phyloP scores from a whole-genome alignment of 2,888 invertebrate genomes.

The Latrodectus elegans region DNA sequence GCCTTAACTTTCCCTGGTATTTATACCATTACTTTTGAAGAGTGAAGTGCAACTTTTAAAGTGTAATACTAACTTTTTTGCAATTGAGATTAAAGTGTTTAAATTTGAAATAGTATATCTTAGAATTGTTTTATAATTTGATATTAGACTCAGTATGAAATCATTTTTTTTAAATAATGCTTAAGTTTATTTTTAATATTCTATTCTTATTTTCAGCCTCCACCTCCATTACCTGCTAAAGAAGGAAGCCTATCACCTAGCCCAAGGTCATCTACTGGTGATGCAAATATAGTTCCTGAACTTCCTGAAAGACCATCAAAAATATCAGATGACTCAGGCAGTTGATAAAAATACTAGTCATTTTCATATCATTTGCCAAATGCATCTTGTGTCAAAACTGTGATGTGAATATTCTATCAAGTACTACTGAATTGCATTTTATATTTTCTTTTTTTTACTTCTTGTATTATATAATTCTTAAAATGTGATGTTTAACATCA shows the following conservation, averaged over 20 bases:
- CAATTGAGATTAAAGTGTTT: too few species aligned
- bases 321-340: slow-evolving; percentile 17
- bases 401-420: slow-evolving; percentile 29
- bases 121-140: too few species aligned
- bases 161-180: too few species aligned
- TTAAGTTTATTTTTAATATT: neutral
- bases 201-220: slow-evolving; percentile 45
- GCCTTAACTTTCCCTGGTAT: too few species aligned
- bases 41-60: too few species aligned
- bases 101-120: too few species aligned
- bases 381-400: slow-evolving; percentile 29
- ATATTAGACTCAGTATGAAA: too few species aligned
- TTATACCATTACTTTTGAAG: too few species aligned
- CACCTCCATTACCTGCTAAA: slow-evolving; percentile 70
- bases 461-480: slow-evolving; percentile 13
- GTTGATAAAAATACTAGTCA: slow-evolving; percentile 61
- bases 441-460: slow-evolving; percentile 9
- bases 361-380: slow-evolving; percentile 52
- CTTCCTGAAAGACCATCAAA: slow-evolving; percentile 65
- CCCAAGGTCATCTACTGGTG: slow-evolving; percentile 9
- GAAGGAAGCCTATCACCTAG: slow-evolving; percentile 38
- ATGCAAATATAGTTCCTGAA: slow-evolving; percentile 59
- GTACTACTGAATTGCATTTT: slow-evolving; percentile 1
- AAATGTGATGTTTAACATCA: neutral
- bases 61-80: too few species aligned